phyloP scores from a whole-genome alignment of 2,797 vertebrate genomes.

The Dendrocincla fuliginosa region DNA sequence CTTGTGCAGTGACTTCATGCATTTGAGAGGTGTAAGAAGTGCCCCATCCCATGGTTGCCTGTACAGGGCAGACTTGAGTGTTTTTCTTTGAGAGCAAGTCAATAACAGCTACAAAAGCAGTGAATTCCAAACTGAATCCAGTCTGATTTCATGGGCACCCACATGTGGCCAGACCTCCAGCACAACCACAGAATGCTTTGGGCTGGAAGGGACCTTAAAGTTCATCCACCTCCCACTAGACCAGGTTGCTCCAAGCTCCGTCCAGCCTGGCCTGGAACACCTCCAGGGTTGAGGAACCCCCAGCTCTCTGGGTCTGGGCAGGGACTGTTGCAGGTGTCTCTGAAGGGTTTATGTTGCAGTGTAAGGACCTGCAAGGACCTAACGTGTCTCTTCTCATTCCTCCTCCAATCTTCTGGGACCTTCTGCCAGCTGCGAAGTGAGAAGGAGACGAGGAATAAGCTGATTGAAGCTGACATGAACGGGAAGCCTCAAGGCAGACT shows the following conservation, averaged over 20 bases:
- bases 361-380: not conserved
- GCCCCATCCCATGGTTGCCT: not conserved
- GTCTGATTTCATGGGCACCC: not conserved
- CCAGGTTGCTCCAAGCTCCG: not conserved
- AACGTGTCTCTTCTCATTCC: not conserved
- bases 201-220: not conserved
- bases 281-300: not conserved
- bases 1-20: not conserved
- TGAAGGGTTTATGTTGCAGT: not conserved
- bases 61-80: not conserved
- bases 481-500: slow-evolving; percentile 71
- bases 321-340: not conserved
- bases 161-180: not conserved
- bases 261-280: not conserved
- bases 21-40: not conserved
- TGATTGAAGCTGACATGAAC: slow-evolving; percentile 77
- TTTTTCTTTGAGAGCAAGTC: not conserved
- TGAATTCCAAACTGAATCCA: not conserved
- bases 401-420: not conserved
- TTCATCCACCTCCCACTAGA: not conserved
- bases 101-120: not conserved
- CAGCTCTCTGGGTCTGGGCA: accelerated
- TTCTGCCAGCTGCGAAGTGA: slow-evolving; percentile 75
- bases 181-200: not conserved
- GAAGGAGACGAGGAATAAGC: slow-evolving; percentile 76